Evolutionary conservation across 2,888 invertebrate genomes (phyloP), one percentile per base, ranked within the genome.

Genomic region (Pteria penguin): DNA sequence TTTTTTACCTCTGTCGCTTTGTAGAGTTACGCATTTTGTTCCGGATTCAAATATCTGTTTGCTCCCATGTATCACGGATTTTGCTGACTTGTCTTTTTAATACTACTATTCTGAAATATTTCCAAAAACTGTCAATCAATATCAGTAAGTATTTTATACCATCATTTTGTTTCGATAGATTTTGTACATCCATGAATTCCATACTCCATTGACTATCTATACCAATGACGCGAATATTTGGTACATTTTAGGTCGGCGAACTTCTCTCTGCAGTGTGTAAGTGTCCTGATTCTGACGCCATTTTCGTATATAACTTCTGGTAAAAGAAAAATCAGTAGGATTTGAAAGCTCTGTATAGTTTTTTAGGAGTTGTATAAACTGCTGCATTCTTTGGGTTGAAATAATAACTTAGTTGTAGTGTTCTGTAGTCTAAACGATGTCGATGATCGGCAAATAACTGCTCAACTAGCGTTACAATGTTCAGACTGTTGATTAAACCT

Each of bases 131-230:
- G 32, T 76, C 78, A 22, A 81, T 74, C 54, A 75, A 71, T 22
- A 78, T 65, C 4, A 81, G 66, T 18, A 81, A 31, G 27, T 66
- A 76, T 36, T 52, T 36, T 0, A 69, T 69, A 14, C 63, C 74
- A 29, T 74, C 74, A 57, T 81, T 76, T 24, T 78, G 57, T 52
- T 76, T 75, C 11, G 69, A 57, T n/a, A 81, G 52, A 66, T 66
- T 78, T 4, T 76, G 74, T 14, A 78, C 74, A 33, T 78, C 78
- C n/a, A 72, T 71, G 26, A 81, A 54, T 32, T 78, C 76, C 31
- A 72, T 61, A 36, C 78, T 75, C 61, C 74, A 74, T 8, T 78
- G 52, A 32, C 54, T 45, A 54, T 76, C 72, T 33, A 67, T 36
- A 2, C 72, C 76, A 33, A 71, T 63, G 2, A 78, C 65, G 3